A percentile compares a stretch with the other conserved stretches of the same genome.
Conservation (phyloP, 2,113 vertebrate genomes). For the Eudyptes chrysolophus region DNA sequence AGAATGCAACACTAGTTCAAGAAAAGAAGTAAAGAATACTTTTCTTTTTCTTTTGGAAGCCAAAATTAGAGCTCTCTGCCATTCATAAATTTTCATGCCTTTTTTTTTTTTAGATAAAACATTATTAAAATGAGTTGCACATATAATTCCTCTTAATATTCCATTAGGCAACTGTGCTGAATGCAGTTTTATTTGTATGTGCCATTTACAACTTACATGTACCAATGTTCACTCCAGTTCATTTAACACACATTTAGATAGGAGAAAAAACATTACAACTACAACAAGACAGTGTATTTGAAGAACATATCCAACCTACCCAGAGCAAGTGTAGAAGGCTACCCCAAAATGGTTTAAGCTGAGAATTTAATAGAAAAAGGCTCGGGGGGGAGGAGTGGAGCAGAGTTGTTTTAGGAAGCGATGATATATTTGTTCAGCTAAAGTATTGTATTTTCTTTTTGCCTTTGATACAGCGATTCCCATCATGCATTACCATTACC, state of each 20-base stretch:
- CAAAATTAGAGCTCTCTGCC: not conserved
- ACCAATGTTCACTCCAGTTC: not conserved
- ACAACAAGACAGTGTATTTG: not conserved
- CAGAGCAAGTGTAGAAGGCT: not conserved
- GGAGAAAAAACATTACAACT: not conserved
- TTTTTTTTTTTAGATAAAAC: not conserved
- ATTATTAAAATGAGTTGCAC: not conserved
- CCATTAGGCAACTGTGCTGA: not conserved
- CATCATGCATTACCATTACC: not conserved
- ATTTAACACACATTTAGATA: not conserved
- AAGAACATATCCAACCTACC: not conserved
- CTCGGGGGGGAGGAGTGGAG: fast-evolving
- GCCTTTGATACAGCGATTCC: not conserved
- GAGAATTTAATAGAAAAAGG: not conserved
- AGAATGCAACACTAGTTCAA: not conserved
- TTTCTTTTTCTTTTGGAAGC: not conserved
- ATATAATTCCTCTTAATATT: constrained; percentile 4
- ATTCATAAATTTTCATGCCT: not conserved
- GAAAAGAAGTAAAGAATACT: not conserved
- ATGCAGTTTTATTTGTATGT: not conserved
- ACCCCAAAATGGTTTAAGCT: not conserved
- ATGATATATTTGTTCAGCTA: not conserved
- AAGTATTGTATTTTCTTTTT: not conserved
- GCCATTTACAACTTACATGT: not conserved
- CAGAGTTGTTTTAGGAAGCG: fast-evolving